Conservation (phyloP, 2,113 vertebrate species). For the Anoura caudifer region DNA sequence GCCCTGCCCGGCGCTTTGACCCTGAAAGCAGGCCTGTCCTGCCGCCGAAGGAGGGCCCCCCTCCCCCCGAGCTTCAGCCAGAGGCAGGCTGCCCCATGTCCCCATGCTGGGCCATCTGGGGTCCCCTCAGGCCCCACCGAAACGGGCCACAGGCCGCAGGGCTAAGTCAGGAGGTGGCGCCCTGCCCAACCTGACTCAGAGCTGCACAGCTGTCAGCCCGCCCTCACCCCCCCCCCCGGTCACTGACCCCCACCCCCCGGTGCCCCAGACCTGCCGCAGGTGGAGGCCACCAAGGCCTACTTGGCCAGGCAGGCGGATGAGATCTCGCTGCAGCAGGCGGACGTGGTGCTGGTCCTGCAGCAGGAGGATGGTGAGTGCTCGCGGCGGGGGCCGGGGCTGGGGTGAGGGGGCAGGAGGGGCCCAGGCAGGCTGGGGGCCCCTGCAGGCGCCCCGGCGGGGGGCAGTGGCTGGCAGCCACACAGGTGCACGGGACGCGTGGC, state of each 20-base stretch:
- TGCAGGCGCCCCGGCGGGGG: fast-evolving
- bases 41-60: background rate
- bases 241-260: fast-evolving
- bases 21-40: background rate
- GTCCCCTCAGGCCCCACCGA: fast-evolving
- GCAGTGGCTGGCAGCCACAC: fast-evolving
- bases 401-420: background rate
- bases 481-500: background rate
- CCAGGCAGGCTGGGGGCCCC: background rate
- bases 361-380: slow-evolving; percentile 86
- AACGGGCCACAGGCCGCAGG: fast-evolving
- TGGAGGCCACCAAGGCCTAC: slow-evolving; percentile 89
- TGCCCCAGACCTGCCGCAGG: slow-evolving; percentile 87
- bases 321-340: slow-evolving; percentile 90
- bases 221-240: fast-evolving
- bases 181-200: fast-evolving
- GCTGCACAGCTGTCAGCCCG: background rate
- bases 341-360: slow-evolving; percentile 88
- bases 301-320: slow-evolving; percentile 91
- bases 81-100: background rate
- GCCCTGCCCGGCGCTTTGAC: fast-evolving
- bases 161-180: background rate
- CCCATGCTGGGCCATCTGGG: background rate
- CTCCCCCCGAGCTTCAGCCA: too few species aligned
- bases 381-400: fast-evolving